Evolutionary conservation across 2,888 invertebrate species (phyloP).

Genomic region (Ormia ochracea): DNA sequence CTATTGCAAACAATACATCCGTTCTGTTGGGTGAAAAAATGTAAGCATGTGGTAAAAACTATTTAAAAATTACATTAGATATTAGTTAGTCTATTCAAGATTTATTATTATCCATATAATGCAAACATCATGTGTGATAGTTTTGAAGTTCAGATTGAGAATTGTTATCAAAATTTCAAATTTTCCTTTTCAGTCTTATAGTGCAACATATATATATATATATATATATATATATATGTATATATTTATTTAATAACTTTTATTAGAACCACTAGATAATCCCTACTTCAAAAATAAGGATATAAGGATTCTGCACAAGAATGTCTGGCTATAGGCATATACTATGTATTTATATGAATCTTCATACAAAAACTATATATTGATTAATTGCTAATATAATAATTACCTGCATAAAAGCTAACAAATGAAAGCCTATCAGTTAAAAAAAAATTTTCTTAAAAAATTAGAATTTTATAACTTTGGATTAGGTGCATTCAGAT

Average conservation of each 20-base stretch:
- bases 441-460: constrained; percentile 1
- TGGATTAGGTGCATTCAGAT: not conserved
- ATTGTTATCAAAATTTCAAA: no score
- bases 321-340: no score
- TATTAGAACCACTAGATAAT: not conserved
- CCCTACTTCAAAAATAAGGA: not conserved
- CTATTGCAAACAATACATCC: not conserved
- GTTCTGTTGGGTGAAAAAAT: constrained; percentile 42
- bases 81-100: constrained; percentile 54
- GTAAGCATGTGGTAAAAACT: constrained; percentile 20
- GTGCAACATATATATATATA: not conserved
- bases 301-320: not conserved
- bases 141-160: not conserved
- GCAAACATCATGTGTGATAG: not conserved
- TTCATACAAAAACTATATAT: constrained; percentile 4
- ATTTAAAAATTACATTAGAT: constrained; percentile 45
- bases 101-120: not conserved
- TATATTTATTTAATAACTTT: not conserved
- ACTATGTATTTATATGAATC: not conserved
- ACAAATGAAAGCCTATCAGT: constrained; percentile 48
- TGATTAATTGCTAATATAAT: constrained; percentile 11
- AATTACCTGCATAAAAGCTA: constrained; percentile 18
- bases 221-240: not conserved
- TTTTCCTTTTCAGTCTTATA: no score
- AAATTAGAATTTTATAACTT: not conserved